These are phyloP conservation scores for Parnassius orleans DNA, from an alignment of 2,888 invertebrate genomes.

Conservation along the genomic window DNA sequence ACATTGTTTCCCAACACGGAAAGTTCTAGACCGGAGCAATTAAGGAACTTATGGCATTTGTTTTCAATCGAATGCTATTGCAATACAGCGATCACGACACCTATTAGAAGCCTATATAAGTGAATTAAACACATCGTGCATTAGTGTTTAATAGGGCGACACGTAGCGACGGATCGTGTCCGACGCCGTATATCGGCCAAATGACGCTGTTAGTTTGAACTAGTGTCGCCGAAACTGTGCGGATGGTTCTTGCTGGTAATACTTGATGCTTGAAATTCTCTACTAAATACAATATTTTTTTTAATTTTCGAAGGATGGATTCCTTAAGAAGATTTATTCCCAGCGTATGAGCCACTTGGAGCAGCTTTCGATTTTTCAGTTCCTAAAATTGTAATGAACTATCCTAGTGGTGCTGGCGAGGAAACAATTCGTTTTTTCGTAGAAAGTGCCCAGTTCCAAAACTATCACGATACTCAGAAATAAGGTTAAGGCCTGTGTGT, in stretches of 20 bases:
- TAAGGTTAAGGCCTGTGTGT: too few species aligned
- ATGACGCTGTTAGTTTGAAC: constrained; percentile 65
- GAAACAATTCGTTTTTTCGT: too few species aligned
- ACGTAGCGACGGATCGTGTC: constrained; percentile 53
- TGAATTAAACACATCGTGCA: constrained; percentile 60
- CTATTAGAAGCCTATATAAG: constrained; percentile 43
- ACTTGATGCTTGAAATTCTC: constrained; percentile 43
- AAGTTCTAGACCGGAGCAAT: background rate
- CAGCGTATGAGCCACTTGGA: too few species aligned
- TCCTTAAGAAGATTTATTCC: too few species aligned
- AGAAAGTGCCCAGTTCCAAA: too few species aligned
- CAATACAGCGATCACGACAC: constrained; percentile 28
- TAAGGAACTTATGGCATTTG: constrained; percentile 2
- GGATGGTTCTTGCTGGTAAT: constrained; percentile 4
- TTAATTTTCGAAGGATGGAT: too few species aligned
- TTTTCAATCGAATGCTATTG: constrained; percentile 8
- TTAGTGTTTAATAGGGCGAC: constrained; percentile 60
- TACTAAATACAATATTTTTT: too few species aligned
- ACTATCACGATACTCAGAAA: too few species aligned
- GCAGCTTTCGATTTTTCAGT: too few species aligned
- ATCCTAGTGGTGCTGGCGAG: too few species aligned
- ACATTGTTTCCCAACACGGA: background rate
- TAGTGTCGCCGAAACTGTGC: constrained; percentile 58
- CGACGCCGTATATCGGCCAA: constrained; percentile 58
- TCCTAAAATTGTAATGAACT: too few species aligned